These are phyloP conservation scores for Sminthurides aquaticus DNA, from an alignment of 2,888 invertebrate genomes.

Conservation along the genomic window DNA sequence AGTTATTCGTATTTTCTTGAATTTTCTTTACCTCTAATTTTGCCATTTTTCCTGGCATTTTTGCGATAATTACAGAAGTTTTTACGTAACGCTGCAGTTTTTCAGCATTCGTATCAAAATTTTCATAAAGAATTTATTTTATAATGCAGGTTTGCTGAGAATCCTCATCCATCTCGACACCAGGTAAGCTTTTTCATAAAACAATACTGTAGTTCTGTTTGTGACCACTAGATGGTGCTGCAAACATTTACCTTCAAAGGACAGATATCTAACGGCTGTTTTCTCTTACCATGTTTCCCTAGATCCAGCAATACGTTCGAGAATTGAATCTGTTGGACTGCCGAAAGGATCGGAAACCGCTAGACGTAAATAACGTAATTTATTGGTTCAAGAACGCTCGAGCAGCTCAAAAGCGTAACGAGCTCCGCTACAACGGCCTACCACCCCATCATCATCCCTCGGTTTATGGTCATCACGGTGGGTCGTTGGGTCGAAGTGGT, in stretches of 20 bases:
- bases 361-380: conserved; percentile 92
- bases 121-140: not conserved
- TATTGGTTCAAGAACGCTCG: conserved; percentile 98
- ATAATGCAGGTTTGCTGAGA: conserved; percentile 64
- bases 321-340: conserved; percentile 89
- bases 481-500: conserved; percentile 16
- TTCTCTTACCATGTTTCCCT: conserved; percentile 24
- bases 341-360: conserved; percentile 80
- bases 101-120: not conserved
- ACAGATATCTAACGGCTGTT: too few relatives aligned
- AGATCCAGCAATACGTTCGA: conserved; percentile 87
- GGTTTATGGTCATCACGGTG: conserved; percentile 46
- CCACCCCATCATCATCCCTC: conserved; percentile 24
- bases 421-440: conserved; percentile 51
- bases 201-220: not conserved
- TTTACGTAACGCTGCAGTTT: not conserved
- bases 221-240: too few relatives aligned
- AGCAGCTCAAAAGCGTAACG: conserved; percentile 88
- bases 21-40: not conserved
- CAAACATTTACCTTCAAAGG: too few relatives aligned
- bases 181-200: conserved; percentile 56
- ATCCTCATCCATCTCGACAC: conserved; percentile 92
- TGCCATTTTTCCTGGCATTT: not conserved
- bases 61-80: not conserved
- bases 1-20: not conserved